Evolutionary conservation across 2,113 vertebrate genomes (phyloP), one percentile per base, ranked within the genome.

Genomic region (Chelonoidis abingdonii): DNA sequence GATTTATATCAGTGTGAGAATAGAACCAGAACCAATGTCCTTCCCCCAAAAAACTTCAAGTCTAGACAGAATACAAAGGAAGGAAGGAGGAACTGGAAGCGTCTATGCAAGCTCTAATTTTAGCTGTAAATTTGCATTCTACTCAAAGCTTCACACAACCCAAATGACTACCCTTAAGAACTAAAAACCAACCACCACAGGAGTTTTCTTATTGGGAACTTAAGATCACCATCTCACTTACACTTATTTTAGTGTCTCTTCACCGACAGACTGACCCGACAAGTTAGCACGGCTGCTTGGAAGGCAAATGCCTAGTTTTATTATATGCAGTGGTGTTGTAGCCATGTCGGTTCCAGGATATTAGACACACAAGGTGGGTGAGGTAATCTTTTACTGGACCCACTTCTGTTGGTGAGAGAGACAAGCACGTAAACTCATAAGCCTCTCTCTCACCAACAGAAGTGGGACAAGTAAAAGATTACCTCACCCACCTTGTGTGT

Each of bases 211-310:
- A 83, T 84, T 83, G 12, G 5, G 47, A 94, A 91, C 92, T 92
- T 69, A 90, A 90, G 35, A 95, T 57, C 80, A 90, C 22, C 38
- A 3, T 84, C 94, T 57, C 89, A 90, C 88, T 97, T 7, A 0
- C 81, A 90, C 92, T 83, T 91, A 85, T 93, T 91, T 87, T 88
- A 91, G 96, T 84, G 50, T 91, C 1, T 86, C 87, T 1, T 95
- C 94, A 96, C 95, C 94, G 94, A 95, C 92, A 95, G 95, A 96
- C 87, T 94, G 94, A 95, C 96, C 97, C 96, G 29, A 93, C 95
- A 97, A 96, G 96, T 69, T 92, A 93, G 88, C 86, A 83, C 56
- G 93, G 94, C 91, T 81, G 89, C 96, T 96, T 69, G 90, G 92
- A 95, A 97, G 94, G 96, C 87, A 95, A 94, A 92, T 81, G 95